Evolutionary conservation across 2,888 invertebrate species (phyloP).

Genomic region (Megastigmus dorsalis): DNA sequence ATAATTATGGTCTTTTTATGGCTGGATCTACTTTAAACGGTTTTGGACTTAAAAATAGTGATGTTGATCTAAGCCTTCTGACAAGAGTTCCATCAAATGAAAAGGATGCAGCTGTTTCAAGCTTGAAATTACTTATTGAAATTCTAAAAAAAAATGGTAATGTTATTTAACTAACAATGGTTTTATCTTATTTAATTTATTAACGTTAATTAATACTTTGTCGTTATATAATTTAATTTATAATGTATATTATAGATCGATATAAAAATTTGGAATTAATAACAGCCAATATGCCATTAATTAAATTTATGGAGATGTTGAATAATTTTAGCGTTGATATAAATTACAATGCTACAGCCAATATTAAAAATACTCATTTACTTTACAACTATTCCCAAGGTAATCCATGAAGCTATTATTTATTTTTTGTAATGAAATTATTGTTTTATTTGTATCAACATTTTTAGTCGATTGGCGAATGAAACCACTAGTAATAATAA

Average conservation of each 20-base stretch:
- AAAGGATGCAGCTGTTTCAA: not conserved
- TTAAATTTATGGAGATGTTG: not conserved
- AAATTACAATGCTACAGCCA: not conserved
- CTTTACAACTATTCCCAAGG: conserved; percentile 16
- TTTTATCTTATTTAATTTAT: too few species aligned
- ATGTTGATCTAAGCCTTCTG: conserved; percentile 2
- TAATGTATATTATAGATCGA: not conserved
- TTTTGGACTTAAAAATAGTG: conserved; percentile 20
- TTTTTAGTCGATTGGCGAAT: conserved; percentile 27
- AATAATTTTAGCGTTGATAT: conserved; percentile 10
- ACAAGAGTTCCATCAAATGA: not conserved
- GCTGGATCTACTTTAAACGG: conserved; percentile 24
- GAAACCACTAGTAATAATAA: not conserved
- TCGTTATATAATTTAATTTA: not conserved
- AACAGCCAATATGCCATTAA: not conserved
- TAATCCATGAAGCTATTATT: too few species aligned
- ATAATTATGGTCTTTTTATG: not conserved
- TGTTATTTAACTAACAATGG: too few species aligned
- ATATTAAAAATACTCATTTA: conserved; percentile 17
- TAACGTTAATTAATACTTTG: too few species aligned
- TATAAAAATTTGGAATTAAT: not conserved
- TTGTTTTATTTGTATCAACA: too few species aligned
- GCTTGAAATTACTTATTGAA: not conserved
- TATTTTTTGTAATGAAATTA: too few species aligned
- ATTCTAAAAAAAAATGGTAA: not conserved